Evolutionary conservation across 2,888 invertebrate species (phyloP).

Genomic region (Zaprionus bogoriensis): DNA sequence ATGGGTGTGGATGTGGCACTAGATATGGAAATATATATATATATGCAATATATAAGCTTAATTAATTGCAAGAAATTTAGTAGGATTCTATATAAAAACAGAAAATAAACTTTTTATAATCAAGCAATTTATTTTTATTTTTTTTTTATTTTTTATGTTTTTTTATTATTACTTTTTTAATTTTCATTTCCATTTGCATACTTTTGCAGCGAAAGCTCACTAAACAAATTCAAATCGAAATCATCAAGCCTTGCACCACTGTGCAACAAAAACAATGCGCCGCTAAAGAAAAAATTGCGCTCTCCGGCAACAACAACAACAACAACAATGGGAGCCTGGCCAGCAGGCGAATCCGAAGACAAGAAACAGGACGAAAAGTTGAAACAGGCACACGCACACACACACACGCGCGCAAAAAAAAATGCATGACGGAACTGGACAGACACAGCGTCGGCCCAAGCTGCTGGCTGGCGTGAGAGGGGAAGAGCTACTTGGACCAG

Average conservation of each 20-base stretch:
- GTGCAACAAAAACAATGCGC: slow-evolving; percentile 73
- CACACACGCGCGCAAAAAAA: slow-evolving; percentile 17
- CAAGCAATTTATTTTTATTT: too few species aligned
- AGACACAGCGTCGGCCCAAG: slow-evolving; percentile 63
- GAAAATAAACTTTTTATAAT: too few species aligned
- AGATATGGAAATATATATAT: background rate
- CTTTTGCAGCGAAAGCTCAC: background rate
- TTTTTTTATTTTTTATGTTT: background rate
- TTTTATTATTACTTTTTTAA: background rate
- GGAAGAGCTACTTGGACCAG: slow-evolving; percentile 40
- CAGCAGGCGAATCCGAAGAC: slow-evolving; percentile 74
- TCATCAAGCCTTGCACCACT: slow-evolving; percentile 37
- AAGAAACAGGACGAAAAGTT: slow-evolving; percentile 78
- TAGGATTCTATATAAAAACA: too few species aligned
- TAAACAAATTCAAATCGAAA: background rate
- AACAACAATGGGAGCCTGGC: slow-evolving; percentile 31
- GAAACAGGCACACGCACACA: slow-evolving; percentile 39
- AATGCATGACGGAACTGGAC: slow-evolving; percentile 71
- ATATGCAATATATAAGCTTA: background rate
- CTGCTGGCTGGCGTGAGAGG: background rate
- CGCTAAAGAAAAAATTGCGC: slow-evolving; percentile 60
- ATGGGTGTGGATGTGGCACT: slow-evolving; percentile 55
- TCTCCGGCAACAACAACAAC: slow-evolving; percentile 59
- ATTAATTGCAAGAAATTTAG: too few species aligned
- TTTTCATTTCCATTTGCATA: background rate